Base-by-base conservation (phyloP, 2,113 vertebrate genomes). In the Tachysurus fulvidraco region DNA sequence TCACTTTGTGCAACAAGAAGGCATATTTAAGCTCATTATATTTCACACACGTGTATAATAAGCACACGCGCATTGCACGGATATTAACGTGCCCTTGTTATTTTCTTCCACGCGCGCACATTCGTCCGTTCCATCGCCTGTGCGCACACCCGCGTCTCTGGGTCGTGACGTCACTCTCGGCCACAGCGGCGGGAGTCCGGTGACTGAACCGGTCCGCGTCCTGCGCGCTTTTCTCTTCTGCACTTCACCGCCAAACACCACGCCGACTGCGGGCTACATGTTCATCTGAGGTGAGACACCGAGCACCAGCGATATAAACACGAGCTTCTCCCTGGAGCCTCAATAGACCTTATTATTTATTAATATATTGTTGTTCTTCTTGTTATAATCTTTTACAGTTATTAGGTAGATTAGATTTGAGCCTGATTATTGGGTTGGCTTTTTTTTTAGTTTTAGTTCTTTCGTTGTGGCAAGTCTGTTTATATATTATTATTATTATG, bases 91-190 rank as follows among this genome's bases (percentile, higher is more conserved):
- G 23, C 1, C 44, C 44, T 25, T 19, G 16, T 71, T 44, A 11
- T 41, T 52, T 14, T 1, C 4, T 52, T 52, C 44, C 50, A 54
- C 76, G 76, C 76, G 76, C 52, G 76, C 73, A 50, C 11, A 52
- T 52, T 10, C 41, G 19, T 28, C 14, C 6, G 25, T 16, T 59
- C 10, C 52, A 9, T n/a, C 17, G 28, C 9, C n/a, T 19, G 77
- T 16, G 77, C 73, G 77, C 77, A 80, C 77, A 80, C 54, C 77
- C 76, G 60, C n/a, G 21, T 52, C 25, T 52, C 62, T 12, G 2
- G 30, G 67, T 44, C 3, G n/a, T 95, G 94, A 95, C 94, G 94
- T 95, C 94, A 95, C 44, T 23, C 65, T 41, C 41, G 77, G n/a
- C 36, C 8, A 17, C 74, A 62, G 55, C 80, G 86, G 65, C 79